A percentile compares a stretch with the other conserved stretches of the same genome.
These are phyloP conservation scores for Paraplagusia blochii DNA, from an alignment of 2,113 vertebrate species.

Conservation along the genomic window DNA sequence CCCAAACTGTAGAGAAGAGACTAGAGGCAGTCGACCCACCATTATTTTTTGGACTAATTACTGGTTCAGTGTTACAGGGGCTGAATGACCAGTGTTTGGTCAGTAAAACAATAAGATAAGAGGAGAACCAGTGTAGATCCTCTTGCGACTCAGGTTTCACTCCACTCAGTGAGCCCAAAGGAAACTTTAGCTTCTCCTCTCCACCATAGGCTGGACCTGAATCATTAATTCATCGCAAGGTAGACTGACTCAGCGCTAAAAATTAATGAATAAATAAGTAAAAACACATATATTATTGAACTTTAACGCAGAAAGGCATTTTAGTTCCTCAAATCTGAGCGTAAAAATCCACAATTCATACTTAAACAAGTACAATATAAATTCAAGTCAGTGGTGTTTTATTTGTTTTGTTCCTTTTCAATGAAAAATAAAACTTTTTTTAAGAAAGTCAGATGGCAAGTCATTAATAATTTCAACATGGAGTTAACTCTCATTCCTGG, in stretches of 20 bases:
- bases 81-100: neutral
- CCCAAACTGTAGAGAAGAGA: too few relatives aligned
- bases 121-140: neutral
- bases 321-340: too few relatives aligned
- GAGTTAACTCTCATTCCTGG: too few relatives aligned
- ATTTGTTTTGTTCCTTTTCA: too few relatives aligned
- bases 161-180: conserved; percentile 29
- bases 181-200: conserved; percentile 68
- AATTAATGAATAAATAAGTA: neutral
- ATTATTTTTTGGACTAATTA: neutral
- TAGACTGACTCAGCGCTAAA: neutral
- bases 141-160: conserved; percentile 51
- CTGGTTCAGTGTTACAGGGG: neutral
- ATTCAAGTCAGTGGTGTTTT: too few relatives aligned
- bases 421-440: too few relatives aligned
- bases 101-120: conserved; percentile 1
- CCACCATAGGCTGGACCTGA: conserved; percentile 46
- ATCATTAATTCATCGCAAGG: conserved; percentile 58
- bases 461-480: too few relatives aligned
- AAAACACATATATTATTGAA: neutral
- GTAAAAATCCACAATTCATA: too few relatives aligned
- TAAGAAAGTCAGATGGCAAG: too few relatives aligned
- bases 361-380: too few relatives aligned
- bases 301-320: too few relatives aligned
- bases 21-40: neutral